phyloP scores from a whole-genome alignment of 2,113 vertebrate species.

The Alaudala cheleensis region DNA sequence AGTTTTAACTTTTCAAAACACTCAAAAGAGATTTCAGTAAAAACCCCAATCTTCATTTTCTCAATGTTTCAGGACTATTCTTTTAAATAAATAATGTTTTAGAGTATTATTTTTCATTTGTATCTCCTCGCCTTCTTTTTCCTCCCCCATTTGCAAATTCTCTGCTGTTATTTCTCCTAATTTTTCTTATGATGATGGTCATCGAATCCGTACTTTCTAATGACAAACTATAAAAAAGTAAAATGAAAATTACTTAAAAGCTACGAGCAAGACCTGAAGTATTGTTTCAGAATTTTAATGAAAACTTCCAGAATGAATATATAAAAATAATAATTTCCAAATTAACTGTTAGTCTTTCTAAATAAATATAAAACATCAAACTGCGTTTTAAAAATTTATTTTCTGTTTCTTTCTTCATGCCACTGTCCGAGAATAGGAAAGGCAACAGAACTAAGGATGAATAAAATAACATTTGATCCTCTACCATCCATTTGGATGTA shows the following conservation, averaged over 20 bases:
- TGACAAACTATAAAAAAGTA: not conserved
- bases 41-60: not conserved
- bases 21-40: not conserved
- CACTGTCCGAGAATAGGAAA: not conserved
- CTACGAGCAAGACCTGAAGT: not conserved
- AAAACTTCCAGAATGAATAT: not conserved
- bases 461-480: not conserved
- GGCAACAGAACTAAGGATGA: not conserved
- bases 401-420: not conserved
- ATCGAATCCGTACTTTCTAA: not conserved
- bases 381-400: not conserved
- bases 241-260: not conserved
- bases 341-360: not conserved
- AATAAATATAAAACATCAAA: not conserved
- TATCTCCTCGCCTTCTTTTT: not conserved
- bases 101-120: not conserved
- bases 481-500: not conserved
- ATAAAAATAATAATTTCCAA: not conserved
- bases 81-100: not conserved
- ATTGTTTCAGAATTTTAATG: not conserved
- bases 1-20: not conserved
- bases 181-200: not conserved
- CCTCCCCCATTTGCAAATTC: not conserved
- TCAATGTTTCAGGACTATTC: not conserved
- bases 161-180: not conserved